Base-by-base conservation (phyloP, 2,888 invertebrate species). In the Sesamia inferens region DNA sequence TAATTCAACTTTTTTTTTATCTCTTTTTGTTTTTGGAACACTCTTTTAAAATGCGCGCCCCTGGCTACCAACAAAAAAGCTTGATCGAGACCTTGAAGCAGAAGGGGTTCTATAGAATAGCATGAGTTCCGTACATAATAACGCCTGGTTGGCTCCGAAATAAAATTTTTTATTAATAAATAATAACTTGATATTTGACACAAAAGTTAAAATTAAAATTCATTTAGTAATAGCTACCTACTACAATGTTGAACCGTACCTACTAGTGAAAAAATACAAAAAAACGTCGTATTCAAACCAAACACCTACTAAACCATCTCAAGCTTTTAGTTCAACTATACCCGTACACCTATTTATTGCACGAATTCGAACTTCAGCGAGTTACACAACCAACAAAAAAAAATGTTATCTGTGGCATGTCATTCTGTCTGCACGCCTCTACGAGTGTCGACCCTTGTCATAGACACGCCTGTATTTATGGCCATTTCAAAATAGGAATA, bases 361-460 rank as follows among this genome's bases (percentile, higher is more conserved):
- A 77, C 63, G 58, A 74, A 74, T 63, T 66, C 48, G 55, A 67
- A 65, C 74, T 78, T 68, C 64, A 73, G 68, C 58, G n/a, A 74
- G 77, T 75, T 74, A 74, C 65, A 61, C 51, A 83, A 74, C 57
- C 74, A 72, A 81, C 73, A 79, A 79, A 83, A 84, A 84, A 86
- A 74, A 78, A 58, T 74, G 67, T 82, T 85, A 85, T 85, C 83
- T 79, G 76, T 77, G 76, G 83, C 86, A 74, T 85, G 85, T 85
- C 83, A 82, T 76, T 83, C 82, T 83, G 81, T 86, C 83, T 80
- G 78, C 81, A 81, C 87, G 83, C 84, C 76, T 81, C 80, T 70
- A 84, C 74, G 84, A 85, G 81, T 82, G 88, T 88, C 88, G 80
- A 87, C 88, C 88, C 88, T 83, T 87, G 84, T 88, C 88, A 87